Evolutionary conservation across 1,140 invertebrate species (phyloP), one percentile per base, ranked within the genome.

Genomic region (Tetranychus cinnabarinus): DNA sequence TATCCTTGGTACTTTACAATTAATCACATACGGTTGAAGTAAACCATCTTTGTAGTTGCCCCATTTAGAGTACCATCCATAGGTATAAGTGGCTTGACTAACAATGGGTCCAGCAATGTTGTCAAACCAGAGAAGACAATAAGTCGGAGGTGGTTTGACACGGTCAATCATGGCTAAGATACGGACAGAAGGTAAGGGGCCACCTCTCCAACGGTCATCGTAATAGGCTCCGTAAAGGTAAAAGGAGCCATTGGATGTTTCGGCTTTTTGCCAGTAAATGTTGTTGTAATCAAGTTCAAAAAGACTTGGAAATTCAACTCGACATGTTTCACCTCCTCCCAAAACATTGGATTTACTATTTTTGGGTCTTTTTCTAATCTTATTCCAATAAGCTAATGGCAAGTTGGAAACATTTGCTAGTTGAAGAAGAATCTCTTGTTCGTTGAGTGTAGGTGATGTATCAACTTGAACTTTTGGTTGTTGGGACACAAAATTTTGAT

Each of bases 1-100:
- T 23, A 64, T 64, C 15, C 59, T 3, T 2, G 82, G 80, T 0
- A 88, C 83, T 68, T 86, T 83, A 71, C 88, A 93, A 2, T 87
- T 85, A 55, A 89, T 82, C 62, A 93, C 73, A 69, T 89, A 92
- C 0, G 88, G 88, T 71, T 92, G 88, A 66, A 89, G 85, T 56
- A 90, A 84, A 7, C 84, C 85, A 70, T 90, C 83, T 68, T 87
- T 86, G 71, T 90, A 90, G 71, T 92, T 92, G 33, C 88, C 88
- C 88, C 88, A 92, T 71, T 88, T 89, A 59, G 82, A 81, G 69
- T 88, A 86, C 88, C 88, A 93, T 63, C 90, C 85, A 69, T 91
- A 91, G 68, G 89, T 90, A 72, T 91, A 92, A 70, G 66, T 64
- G 13, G 70, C 69, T 66, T 84, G 84, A 3, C 85, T 80, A 33